Base-by-base conservation (phyloP, 2,888 invertebrate species). In the Andrena hattorfiana region DNA sequence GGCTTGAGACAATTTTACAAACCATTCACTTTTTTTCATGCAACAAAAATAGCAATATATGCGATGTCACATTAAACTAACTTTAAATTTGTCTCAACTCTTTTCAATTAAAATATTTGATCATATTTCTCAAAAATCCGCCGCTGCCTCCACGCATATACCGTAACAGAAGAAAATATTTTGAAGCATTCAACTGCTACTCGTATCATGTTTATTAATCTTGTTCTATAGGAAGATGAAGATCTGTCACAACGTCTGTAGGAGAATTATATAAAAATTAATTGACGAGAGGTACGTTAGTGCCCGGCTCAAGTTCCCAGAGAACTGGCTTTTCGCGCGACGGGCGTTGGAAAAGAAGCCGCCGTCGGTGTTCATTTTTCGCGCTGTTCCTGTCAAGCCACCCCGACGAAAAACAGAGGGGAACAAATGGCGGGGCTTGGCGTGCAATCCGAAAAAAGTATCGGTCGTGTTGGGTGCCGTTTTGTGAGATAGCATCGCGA, bases 401-500 rank as follows among this genome's bases (percentile, higher is more conserved):
- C 32, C 28, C 30, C 30, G 35, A 20, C 56, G 69, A 78, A 73
- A 78, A 86, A 77, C 76, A 72, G 66, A 49, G 48, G 59, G 35
- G 67, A 64, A 56, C 56, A 71, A 80, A 83, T 75, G 68, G 56
- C 70, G 48, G 54, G 56, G 48, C 35, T 59, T 42, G 64, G 51
- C 54, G 49, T 51, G 70, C 71, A 72, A 84, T 69, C 35, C 28
- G 68, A 68, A 77, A 83, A 84, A 84, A 78, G 73, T 83, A 74
- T 83, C 81, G 81, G 72, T 56, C 59, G 51, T 35, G 64, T 73
- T 67, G 66, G 72, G 35, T 68, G 74, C 51, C 59, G 86, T 85
- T 73, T 71, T 76, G 77, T 70, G 75, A 77, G 75, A 85, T 85
- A 85, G 72, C 63, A 75, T 75, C 82, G 83, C 66, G 80, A 83